Percentiles rank a stretch among this genome's conserved stretches.
Conservation (phyloP, 2,797 vertebrate genomes). For the Clamator glandarius region DNA sequence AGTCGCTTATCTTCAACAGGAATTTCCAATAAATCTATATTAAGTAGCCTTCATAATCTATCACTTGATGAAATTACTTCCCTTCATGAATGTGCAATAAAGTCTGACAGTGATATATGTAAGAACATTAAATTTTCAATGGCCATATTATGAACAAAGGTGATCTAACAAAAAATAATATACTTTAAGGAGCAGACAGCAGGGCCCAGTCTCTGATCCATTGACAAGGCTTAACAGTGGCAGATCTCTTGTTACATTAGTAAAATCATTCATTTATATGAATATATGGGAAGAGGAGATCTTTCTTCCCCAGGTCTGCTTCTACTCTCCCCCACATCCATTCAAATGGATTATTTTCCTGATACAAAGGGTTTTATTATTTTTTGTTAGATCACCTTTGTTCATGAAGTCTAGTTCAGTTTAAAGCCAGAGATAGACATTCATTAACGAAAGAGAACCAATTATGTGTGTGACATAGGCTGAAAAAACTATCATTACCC, state of each 20-base stretch:
- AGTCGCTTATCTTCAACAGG: slow-evolving; percentile 38
- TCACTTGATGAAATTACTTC: slow-evolving; percentile 64
- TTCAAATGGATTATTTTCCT: neutral
- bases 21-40: slow-evolving; percentile 68
- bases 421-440: neutral
- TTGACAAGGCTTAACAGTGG: slow-evolving; percentile 27
- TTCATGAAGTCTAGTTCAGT: neutral
- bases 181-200: slow-evolving; percentile 26
- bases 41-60: slow-evolving; percentile 45
- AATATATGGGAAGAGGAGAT: neutral
- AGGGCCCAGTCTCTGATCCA: slow-evolving; percentile 22
- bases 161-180: slow-evolving; percentile 64
- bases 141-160: slow-evolving; percentile 55
- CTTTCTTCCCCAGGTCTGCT: neutral
- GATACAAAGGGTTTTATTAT: neutral
- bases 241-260: slow-evolving; percentile 31
- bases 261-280: slow-evolving; percentile 27
- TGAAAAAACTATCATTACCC: neutral
- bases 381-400: neutral
- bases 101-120: slow-evolving; percentile 62
- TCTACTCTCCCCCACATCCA: neutral
- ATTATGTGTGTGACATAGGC: neutral
- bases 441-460: neutral
- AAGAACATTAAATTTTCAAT: slow-evolving; percentile 61
- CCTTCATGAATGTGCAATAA: slow-evolving; percentile 45